Conservation (phyloP, 2,888 invertebrate genomes). For the Eurois occulta region DNA sequence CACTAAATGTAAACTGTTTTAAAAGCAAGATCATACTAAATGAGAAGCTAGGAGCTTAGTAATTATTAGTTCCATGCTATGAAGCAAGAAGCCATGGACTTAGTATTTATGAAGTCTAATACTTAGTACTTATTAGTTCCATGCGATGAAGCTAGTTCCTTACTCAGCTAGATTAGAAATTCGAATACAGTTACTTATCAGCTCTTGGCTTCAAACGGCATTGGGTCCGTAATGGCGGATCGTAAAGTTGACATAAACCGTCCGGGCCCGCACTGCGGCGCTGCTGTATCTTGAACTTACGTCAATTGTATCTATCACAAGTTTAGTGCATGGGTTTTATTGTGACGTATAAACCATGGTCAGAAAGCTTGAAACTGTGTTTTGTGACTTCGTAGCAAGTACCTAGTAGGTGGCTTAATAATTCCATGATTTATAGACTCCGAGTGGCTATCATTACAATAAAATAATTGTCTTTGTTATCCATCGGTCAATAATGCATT, state of each 20-base stretch:
- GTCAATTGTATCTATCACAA: constrained; percentile 44
- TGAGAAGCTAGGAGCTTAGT: constrained; percentile 1
- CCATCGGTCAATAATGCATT: neutral
- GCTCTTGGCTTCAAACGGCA: constrained; percentile 46
- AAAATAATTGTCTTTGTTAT: neutral
- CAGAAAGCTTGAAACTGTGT: constrained; percentile 4
- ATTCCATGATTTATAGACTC: neutral
- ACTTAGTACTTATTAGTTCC: constrained; percentile 8
- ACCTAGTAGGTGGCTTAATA: neutral
- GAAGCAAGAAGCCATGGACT: neutral
- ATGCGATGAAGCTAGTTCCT: constrained; percentile 27
- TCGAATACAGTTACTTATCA: constrained; percentile 57
- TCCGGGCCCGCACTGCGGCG: constrained; percentile 62
- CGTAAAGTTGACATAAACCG: constrained; percentile 64
- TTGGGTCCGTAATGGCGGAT: constrained; percentile 58
- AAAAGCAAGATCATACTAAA: constrained; percentile 1
- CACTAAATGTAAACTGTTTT: neutral
- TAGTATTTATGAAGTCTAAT: too few relatives aligned
- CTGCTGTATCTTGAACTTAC: constrained; percentile 39
- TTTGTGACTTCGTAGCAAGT: neutral
- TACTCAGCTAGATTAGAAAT: constrained; percentile 43
- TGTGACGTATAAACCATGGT: constrained; percentile 30
- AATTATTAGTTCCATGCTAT: constrained; percentile 1
- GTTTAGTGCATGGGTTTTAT: constrained; percentile 40
- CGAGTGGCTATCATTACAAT: neutral